A percentile compares a stretch with the other conserved stretches of the same genome.
Conservation (phyloP, 2,797 vertebrate genomes). For the Clarias pachynema region DNA sequence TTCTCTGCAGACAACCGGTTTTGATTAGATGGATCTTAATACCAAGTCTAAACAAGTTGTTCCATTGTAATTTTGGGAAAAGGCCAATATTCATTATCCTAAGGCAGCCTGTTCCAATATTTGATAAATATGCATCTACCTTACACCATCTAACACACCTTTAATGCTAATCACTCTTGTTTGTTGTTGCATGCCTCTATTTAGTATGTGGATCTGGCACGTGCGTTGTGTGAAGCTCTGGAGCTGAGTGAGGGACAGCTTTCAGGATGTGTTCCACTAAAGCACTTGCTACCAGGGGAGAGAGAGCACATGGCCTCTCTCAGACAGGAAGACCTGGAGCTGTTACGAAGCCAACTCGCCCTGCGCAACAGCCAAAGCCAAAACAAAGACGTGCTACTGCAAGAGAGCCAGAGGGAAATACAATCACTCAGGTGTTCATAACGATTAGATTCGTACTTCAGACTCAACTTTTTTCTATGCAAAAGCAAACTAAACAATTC, state of each 20-base stretch:
- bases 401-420: slow-evolving; percentile 60
- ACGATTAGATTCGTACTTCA: background rate
- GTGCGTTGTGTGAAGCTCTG: slow-evolving; percentile 70
- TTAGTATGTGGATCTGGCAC: slow-evolving; percentile 74
- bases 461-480: background rate
- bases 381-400: slow-evolving; percentile 70
- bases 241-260: slow-evolving; percentile 72
- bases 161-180: background rate
- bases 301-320: slow-evolving; percentile 61
- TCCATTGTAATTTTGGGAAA: background rate
- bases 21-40: background rate
- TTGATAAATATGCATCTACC: background rate
- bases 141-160: background rate
- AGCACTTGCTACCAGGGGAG: slow-evolving; percentile 68
- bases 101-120: background rate
- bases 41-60: slow-evolving; percentile 2
- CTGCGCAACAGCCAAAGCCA: slow-evolving; percentile 69
- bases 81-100: background rate
- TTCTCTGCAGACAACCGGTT: background rate
- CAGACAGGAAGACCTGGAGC: slow-evolving; percentile 68
- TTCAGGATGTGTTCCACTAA: slow-evolving; percentile 69
- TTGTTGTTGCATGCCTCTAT: slow-evolving; percentile 14
- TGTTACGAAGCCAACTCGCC: slow-evolving; percentile 69
- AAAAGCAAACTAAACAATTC: slow-evolving; percentile 1
- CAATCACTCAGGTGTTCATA: slow-evolving; percentile 72